Percentiles rank a stretch among this genome's conserved stretches.
phyloP scores from a whole-genome alignment of 2,113 vertebrate species.

The Baryphthengus martii region DNA sequence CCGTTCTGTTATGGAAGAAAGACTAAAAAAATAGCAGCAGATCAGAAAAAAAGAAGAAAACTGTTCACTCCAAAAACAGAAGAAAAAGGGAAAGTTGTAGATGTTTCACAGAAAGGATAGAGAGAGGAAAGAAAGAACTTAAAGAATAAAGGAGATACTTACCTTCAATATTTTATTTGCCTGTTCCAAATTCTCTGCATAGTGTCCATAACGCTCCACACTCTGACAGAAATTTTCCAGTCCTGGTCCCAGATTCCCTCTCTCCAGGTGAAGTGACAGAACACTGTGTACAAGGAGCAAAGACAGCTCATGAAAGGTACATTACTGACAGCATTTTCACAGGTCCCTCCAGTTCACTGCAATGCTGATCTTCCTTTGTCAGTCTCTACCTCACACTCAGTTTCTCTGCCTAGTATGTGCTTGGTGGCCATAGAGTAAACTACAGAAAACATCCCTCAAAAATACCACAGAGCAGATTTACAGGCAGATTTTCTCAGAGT shows the following conservation, averaged over 20 bases:
- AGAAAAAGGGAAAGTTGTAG: not conserved
- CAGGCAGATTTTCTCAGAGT: not conserved
- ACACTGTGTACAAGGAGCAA: slow-evolving; percentile 65
- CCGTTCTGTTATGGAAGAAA: not conserved
- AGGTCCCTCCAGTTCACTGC: not conserved
- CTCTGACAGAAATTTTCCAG: slow-evolving; percentile 81
- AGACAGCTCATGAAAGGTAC: not conserved
- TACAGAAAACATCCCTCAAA: not conserved
- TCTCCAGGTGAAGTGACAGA: slow-evolving; percentile 81
- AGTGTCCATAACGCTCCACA: slow-evolving; percentile 80
- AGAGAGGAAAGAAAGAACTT: not conserved
- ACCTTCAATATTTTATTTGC: slow-evolving; percentile 81
- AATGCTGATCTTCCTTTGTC: not conserved
- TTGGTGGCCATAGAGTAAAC: not conserved
- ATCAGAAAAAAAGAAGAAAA: not conserved
- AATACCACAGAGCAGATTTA: not conserved
- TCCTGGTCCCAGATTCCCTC: slow-evolving; percentile 75
- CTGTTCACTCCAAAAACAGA: not conserved
- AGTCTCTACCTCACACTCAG: not conserved
- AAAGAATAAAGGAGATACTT: not conserved
- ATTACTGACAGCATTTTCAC: not conserved
- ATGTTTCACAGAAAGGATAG: not conserved
- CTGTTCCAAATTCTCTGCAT: slow-evolving; percentile 83
- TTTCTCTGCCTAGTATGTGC: not conserved
- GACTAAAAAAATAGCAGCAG: not conserved